phyloP scores from a whole-genome alignment of 2,888 invertebrate genomes.

The Yponomeuta malinellus region DNA sequence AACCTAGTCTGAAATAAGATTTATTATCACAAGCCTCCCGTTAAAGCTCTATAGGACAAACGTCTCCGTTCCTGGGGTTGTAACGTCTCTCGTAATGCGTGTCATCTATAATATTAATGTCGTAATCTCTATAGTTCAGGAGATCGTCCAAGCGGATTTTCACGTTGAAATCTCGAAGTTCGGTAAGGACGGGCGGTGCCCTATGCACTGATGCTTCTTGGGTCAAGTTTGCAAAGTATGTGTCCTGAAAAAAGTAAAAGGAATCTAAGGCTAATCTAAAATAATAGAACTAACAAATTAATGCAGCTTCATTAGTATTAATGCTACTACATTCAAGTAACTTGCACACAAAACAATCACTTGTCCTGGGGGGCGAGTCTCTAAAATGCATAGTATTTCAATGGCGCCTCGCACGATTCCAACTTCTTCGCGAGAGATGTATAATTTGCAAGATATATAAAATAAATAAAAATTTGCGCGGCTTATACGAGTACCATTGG shows the following conservation, averaged over 20 bases:
- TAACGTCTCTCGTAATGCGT: slow-evolving; percentile 46
- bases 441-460: too few species aligned
- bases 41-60: slow-evolving; percentile 16
- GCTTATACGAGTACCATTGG: too few species aligned
- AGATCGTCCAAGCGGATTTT: slow-evolving; percentile 55
- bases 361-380: too few species aligned
- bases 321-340: too few species aligned
- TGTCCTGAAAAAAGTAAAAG: slow-evolving; percentile 39
- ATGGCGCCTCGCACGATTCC: too few species aligned
- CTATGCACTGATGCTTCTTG: slow-evolving; percentile 48
- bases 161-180: slow-evolving; percentile 56
- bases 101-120: slow-evolving; percentile 47
- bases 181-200: slow-evolving; percentile 47
- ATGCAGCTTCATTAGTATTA: too few species aligned
- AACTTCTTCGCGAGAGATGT: too few species aligned
- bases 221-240: slow-evolving; percentile 55
- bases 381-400: too few species aligned
- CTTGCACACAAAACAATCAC: too few species aligned
- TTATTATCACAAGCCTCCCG: background rate
- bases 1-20: background rate
- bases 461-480: too few species aligned
- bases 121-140: slow-evolving; percentile 59
- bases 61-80: slow-evolving; percentile 36
- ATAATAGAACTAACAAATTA: too few species aligned
- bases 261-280: too few species aligned